These are phyloP conservation scores for Eretmodus cyanostictus DNA, from an alignment of 2,113 vertebrate species.

Conservation along the genomic window DNA sequence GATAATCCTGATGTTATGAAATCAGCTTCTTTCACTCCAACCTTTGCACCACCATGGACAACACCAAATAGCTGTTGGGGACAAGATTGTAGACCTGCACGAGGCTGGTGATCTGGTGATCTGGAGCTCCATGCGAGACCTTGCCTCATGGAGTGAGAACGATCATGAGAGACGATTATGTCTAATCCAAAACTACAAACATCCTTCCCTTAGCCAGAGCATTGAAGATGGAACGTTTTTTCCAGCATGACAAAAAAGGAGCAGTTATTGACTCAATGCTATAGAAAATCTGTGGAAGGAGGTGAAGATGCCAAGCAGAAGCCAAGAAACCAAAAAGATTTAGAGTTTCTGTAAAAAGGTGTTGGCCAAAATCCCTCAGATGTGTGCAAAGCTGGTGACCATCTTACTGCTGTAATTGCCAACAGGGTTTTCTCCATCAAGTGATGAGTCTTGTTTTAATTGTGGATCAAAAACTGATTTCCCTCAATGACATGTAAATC, in stretches of 20 bases:
- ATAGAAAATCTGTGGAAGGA: background rate
- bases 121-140: background rate
- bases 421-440: background rate
- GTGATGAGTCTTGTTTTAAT: background rate
- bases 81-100: background rate
- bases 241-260: background rate
- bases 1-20: background rate
- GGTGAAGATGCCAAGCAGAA: background rate
- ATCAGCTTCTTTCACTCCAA: background rate
- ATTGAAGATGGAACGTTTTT: background rate
- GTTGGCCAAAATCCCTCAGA: background rate
- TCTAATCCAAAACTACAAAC: background rate
- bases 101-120: background rate
- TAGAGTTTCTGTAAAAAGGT: background rate
- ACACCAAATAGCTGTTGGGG: background rate
- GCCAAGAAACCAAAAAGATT: background rate
- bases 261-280: background rate
- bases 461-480: background rate
- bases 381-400: background rate
- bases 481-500: background rate
- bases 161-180: background rate
- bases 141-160: background rate
- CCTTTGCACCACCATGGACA: background rate
- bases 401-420: background rate
- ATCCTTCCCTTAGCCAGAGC: background rate